A percentile compares a stretch with the other conserved stretches of the same genome.
Evolutionary conservation across 23 tunicate species (phyloP).

Genomic region (Ascidia mentula): DNA sequence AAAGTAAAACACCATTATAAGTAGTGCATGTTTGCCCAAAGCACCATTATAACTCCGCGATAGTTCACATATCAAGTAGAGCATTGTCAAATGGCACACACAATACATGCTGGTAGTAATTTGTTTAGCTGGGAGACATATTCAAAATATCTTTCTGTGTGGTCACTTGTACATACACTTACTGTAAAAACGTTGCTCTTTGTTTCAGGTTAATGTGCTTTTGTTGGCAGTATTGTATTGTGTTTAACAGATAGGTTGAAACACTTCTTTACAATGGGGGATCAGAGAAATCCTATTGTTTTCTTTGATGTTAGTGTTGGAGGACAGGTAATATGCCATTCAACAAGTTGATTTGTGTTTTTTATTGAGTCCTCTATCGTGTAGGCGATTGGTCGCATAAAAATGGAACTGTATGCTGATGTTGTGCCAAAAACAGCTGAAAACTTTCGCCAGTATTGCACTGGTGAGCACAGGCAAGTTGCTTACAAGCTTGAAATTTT

Average conservation of each 20-base stretch:
- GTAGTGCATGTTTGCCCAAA: no score
- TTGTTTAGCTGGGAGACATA: no score
- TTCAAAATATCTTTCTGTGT: background rate
- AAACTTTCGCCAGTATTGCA: constrained; percentile 97
- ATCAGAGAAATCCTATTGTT: constrained; percentile 78
- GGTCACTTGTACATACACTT: background rate
- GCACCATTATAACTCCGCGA: no score
- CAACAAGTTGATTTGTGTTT: background rate
- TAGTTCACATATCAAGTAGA: no score
- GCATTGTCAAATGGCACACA: no score
- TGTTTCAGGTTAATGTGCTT: background rate
- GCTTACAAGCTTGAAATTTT: background rate
- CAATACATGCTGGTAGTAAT: no score
- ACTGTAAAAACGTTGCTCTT: background rate
- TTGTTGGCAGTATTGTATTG: background rate
- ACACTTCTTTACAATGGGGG: constrained; percentile 39
- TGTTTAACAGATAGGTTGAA: no score
- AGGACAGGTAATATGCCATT: constrained; percentile 66
- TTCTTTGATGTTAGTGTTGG: constrained; percentile 94
- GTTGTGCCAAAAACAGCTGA: constrained; percentile 98
- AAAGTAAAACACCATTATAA: no score
- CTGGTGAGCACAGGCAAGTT: constrained; percentile 91
- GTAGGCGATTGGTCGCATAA: constrained; percentile 86
- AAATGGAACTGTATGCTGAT: constrained; percentile 94
- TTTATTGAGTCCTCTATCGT: background rate